Evolutionary conservation across 2,113 vertebrate genomes (phyloP).

Genomic region (Nycticryphes semicollaris): DNA sequence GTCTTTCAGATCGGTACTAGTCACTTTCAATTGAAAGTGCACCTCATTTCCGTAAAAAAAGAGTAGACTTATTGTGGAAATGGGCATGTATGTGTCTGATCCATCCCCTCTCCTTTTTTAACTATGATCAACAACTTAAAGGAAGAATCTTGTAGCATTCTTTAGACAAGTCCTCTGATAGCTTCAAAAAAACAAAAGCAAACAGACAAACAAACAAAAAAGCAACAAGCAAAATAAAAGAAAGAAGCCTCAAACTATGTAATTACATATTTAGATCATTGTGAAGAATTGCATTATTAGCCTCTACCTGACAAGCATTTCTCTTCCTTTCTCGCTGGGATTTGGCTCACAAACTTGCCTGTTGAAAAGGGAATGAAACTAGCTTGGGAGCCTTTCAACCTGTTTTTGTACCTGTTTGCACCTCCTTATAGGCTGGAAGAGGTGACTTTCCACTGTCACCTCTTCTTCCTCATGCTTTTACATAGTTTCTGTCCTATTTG

Average conservation of each 20-base stretch:
- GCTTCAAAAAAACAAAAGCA: not conserved
- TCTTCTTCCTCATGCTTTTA: not conserved
- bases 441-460: not conserved
- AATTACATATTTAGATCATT: not conserved
- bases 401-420: not conserved
- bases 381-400: not conserved
- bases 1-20: not conserved
- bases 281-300: not conserved
- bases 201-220: not conserved
- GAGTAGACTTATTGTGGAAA: not conserved
- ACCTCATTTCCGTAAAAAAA: not conserved
- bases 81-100: rapidly evolving
- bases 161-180: not conserved
- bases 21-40: not conserved
- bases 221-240: not conserved
- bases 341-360: not conserved
- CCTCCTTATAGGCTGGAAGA: not conserved
- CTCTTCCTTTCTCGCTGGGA: not conserved
- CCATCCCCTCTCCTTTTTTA: rapidly evolving
- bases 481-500: not conserved
- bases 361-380: not conserved
- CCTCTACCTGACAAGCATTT: no score
- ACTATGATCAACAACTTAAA: not conserved
- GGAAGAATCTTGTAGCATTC: not conserved
- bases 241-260: not conserved